A percentile compares a stretch with the other conserved stretches of the same genome.
Conservation (phyloP, 2,888 invertebrate genomes). For the Phymatocera aterrima region DNA sequence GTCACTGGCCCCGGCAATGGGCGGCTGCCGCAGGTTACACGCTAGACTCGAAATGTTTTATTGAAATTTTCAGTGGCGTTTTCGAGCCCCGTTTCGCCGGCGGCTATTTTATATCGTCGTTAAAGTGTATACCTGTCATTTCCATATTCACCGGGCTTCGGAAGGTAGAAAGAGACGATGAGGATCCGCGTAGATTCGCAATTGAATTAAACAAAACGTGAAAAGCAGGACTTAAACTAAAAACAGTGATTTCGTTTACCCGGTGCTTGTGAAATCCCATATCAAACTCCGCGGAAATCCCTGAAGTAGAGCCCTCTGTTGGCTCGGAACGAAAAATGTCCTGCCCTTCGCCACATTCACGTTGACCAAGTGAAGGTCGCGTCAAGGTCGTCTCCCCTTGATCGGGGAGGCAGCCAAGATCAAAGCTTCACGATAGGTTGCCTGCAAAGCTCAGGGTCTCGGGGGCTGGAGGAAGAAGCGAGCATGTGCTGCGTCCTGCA, state of each 20-base stretch:
- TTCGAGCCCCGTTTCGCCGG: background rate
- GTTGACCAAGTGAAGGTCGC: conserved; percentile 40
- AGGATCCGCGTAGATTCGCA: no score
- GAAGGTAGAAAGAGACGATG: no score
- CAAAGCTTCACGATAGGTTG: conserved; percentile 71
- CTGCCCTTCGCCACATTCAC: background rate
- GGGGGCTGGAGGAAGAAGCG: conserved; percentile 48
- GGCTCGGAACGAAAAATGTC: background rate
- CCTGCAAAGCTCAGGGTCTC: conserved; percentile 65
- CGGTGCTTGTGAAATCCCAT: no score
- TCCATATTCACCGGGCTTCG: no score
- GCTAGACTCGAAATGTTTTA: conserved; percentile 31
- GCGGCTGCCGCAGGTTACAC: background rate
- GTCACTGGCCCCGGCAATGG: background rate
- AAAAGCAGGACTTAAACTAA: background rate
- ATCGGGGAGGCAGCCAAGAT: conserved; percentile 60
- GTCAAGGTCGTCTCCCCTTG: conserved; percentile 59
- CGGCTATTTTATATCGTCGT: background rate
- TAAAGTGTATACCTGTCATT: no score
- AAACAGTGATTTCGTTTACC: no score
- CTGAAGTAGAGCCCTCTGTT: background rate
- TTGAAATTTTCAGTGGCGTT: conserved; percentile 17
- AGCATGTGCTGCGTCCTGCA: conserved; percentile 71
- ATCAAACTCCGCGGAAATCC: background rate
- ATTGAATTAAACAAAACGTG: background rate